phyloP scores from a whole-genome alignment of 2,888 invertebrate species.

The Spodoptera littoralis region DNA sequence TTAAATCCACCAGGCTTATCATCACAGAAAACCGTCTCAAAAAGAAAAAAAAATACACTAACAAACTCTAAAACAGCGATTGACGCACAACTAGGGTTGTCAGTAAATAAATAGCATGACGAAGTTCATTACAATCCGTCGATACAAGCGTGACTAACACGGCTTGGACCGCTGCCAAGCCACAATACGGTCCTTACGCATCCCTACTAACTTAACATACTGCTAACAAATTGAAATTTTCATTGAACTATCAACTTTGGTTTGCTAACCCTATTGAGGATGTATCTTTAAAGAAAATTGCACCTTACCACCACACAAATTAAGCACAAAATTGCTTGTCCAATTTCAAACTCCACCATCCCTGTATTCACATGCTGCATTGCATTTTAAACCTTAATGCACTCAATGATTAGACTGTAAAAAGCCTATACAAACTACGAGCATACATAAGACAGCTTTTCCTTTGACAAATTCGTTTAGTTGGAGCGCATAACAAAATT shows the following conservation, averaged over 20 bases:
- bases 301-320: rapidly evolving
- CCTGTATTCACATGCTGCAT: neutral
- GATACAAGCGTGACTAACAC: slow-evolving; percentile 44
- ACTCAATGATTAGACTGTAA: slow-evolving; percentile 11
- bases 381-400: slow-evolving; percentile 7
- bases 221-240: slow-evolving; percentile 32
- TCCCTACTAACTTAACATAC: slow-evolving; percentile 40
- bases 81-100: slow-evolving; percentile 26
- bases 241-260: slow-evolving; percentile 30
- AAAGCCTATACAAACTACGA: slow-evolving; percentile 3
- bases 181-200: slow-evolving; percentile 39
- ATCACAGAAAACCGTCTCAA: no score
- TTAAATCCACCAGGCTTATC: no score
- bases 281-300: neutral
- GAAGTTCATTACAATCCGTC: slow-evolving; percentile 37
- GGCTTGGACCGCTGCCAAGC: slow-evolving; percentile 42
- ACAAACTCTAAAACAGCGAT: slow-evolving; percentile 11
- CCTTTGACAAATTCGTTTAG: slow-evolving; percentile 14
- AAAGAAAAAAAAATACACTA: neutral
- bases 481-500: slow-evolving; percentile 24
- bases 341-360: neutral
- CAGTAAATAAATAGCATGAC: slow-evolving; percentile 42
- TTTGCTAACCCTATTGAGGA: slow-evolving; percentile 32
- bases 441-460: slow-evolving; percentile 2
- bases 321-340: slow-evolving; percentile 11